Conservation (phyloP, 2,888 invertebrate genomes). For the Drosophila anceps region DNA sequence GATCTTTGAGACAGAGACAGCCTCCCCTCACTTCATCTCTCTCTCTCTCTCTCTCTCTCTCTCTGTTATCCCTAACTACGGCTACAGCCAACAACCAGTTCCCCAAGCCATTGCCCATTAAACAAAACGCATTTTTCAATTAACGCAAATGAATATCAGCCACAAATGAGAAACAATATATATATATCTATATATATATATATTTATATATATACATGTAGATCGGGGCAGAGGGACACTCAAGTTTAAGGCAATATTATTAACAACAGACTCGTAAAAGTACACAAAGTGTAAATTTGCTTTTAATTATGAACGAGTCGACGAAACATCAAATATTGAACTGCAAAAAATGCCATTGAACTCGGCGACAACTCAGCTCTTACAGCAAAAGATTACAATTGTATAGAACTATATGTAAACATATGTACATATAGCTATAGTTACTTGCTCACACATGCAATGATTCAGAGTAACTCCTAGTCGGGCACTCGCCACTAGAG, state of each 20-base stretch:
- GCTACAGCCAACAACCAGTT: neutral
- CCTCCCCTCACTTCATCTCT: too few relatives aligned
- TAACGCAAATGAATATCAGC: conserved; percentile 41
- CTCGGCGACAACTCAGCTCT: conserved; percentile 2
- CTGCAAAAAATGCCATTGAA: conserved; percentile 39
- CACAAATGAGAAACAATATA: conserved; percentile 8
- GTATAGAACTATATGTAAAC: neutral
- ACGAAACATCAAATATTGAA: conserved; percentile 19
- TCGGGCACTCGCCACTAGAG: too few relatives aligned
- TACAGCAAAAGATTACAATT: neutral
- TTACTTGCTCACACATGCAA: too few relatives aligned
- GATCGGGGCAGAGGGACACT: neutral
- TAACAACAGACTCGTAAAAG: conserved; percentile 38
- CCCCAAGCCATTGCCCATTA: conserved; percentile 22
- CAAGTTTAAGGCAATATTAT: conserved; percentile 28
- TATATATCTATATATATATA: neutral
- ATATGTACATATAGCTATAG: neutral
- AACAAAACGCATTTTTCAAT: conserved; percentile 60
- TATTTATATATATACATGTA: neutral
- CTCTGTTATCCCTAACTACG: neutral
- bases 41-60: neutral
- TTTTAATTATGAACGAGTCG: conserved; percentile 51
- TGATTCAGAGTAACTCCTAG: too few relatives aligned
- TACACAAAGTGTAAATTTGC: conserved; percentile 54
- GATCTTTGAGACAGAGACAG: conserved; percentile 38